Conservation (phyloP, 2,888 invertebrate genomes). For the Pyrochroa serraticornis region DNA sequence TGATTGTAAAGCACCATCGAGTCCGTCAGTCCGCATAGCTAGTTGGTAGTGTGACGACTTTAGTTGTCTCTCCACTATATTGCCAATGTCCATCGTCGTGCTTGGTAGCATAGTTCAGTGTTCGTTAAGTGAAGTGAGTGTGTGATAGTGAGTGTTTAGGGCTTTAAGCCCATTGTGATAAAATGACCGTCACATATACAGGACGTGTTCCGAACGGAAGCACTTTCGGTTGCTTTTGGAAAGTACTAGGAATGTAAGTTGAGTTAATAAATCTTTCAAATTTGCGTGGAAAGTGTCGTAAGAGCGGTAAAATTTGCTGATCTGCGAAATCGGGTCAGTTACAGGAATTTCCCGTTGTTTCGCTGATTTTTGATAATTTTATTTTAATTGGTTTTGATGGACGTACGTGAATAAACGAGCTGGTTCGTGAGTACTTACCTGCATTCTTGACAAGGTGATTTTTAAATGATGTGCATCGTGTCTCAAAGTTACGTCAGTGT, state of each 20-base stretch:
- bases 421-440: no score
- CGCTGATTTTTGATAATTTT: no score
- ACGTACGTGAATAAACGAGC: no score
- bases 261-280: no score
- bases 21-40: not conserved
- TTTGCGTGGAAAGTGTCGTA: no score
- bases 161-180: conserved; percentile 28
- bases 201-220: conserved; percentile 91
- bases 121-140: conserved; percentile 16
- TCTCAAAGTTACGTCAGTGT: no score
- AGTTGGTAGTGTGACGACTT: not conserved
- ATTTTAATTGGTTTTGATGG: no score
- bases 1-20: conserved; percentile 23
- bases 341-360: no score
- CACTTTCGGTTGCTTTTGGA: conserved; percentile 92
- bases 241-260: conserved; percentile 58
- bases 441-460: no score
- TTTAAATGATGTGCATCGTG: no score
- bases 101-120: not conserved
- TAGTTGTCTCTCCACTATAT: not conserved
- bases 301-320: no score
- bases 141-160: conserved; percentile 12
- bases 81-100: conserved; percentile 14
- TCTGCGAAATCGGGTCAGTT: no score
- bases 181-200: conserved; percentile 88